Evolutionary conservation across 64 coral and sea anemone species (phyloP).

Genomic region (Montipora capricornis): DNA sequence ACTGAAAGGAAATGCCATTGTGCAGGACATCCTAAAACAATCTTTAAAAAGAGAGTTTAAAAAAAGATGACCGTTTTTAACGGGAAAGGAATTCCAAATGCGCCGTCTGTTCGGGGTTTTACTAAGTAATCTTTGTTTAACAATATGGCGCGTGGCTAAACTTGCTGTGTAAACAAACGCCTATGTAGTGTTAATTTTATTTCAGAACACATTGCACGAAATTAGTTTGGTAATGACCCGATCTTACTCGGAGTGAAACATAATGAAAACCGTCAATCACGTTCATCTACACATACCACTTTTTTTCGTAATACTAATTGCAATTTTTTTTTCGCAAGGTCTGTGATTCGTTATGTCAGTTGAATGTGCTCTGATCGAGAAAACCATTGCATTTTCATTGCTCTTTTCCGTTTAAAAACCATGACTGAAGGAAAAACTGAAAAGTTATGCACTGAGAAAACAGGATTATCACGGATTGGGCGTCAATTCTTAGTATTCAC

Average conservation of each 20-base stretch:
- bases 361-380: not conserved
- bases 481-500: not conserved
- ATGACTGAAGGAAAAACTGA: not conserved
- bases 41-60: not conserved
- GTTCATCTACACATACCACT: not conserved
- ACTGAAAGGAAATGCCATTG: not conserved
- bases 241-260: not conserved
- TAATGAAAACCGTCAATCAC: not conserved
- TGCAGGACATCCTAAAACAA: not conserved
- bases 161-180: slow-evolving; percentile 7
- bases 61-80: not conserved
- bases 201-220: slow-evolving; percentile 21
- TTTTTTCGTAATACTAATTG: not conserved
- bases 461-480: not conserved
- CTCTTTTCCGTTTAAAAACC: not conserved
- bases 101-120: not conserved
- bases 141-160: not conserved
- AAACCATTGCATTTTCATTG: not conserved
- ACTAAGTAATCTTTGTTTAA: not conserved
- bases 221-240: not conserved
- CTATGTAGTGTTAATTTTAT: not conserved
- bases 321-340: not conserved
- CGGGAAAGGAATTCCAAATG: not conserved
- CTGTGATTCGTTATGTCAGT: no score
- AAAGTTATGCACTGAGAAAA: slow-evolving; percentile 19